Percentiles rank a stretch among this genome's conserved stretches.
phyloP scores from a whole-genome alignment of 2,888 invertebrate genomes.

The Ephialtes manifestator region DNA sequence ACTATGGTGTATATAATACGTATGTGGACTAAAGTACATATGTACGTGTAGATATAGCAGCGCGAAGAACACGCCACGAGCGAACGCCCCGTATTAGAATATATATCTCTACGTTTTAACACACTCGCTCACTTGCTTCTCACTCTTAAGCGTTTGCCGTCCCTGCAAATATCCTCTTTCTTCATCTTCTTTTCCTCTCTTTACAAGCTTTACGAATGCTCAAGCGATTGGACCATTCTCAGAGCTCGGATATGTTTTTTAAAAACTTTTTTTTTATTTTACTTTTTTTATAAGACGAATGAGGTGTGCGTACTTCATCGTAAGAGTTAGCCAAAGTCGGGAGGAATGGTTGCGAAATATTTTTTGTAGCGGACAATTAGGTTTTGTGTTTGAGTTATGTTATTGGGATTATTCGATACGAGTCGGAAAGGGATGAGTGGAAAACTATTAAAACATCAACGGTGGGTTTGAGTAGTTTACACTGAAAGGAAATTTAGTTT shows the following conservation, averaged over 20 bases:
- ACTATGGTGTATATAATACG: constrained; percentile 13
- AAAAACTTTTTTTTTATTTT: too few relatives aligned
- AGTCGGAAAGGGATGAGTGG: neutral
- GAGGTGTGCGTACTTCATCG: neutral
- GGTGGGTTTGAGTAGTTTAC: too few relatives aligned
- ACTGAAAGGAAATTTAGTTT: too few relatives aligned
- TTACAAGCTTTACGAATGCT: constrained; percentile 51
- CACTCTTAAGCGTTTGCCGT: neutral
- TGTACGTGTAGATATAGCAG: constrained; percentile 22
- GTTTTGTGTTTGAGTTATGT: neutral
- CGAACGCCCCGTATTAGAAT: constrained; percentile 63
- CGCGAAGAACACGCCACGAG: constrained; percentile 56
- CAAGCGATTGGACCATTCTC: constrained; percentile 51
- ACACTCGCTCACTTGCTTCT: constrained; percentile 40
- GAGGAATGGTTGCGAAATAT: neutral
- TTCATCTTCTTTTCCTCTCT: constrained; percentile 4
- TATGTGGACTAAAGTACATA: constrained; percentile 30
- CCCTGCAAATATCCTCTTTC: too few relatives aligned
- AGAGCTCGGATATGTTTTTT: neutral
- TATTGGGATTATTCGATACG: neutral
- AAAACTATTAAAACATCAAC: neutral
- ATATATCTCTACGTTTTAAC: constrained; percentile 54
- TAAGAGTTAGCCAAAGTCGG: neutral
- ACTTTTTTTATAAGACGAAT: constrained; percentile 1
- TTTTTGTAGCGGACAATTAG: neutral